Evolutionary conservation across 1,140 invertebrate species (phyloP).

Genomic region (Grapholita molesta): DNA sequence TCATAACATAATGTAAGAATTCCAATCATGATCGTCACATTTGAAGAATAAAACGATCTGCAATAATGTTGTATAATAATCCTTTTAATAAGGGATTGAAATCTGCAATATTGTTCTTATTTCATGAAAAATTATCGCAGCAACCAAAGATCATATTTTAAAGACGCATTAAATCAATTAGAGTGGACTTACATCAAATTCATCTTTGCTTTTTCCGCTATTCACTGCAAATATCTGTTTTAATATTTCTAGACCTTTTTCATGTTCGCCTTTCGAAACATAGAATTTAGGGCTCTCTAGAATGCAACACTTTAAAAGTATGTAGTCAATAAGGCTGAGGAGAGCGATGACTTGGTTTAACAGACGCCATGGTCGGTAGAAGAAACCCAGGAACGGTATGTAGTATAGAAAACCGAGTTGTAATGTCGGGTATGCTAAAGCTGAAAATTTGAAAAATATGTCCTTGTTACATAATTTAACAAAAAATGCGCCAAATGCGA

Average conservation of each 20-base stretch:
- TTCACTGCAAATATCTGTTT: not conserved
- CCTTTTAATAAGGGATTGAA: too few species aligned
- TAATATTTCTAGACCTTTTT: not conserved
- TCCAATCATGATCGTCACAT: too few species aligned
- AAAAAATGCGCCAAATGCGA: too few species aligned
- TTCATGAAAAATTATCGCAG: too few species aligned
- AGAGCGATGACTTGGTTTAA: not conserved
- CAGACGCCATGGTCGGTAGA: slow-evolving; percentile 1
- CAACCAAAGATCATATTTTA: too few species aligned
- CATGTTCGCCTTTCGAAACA: slow-evolving; percentile 4
- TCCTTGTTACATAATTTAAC: too few species aligned
- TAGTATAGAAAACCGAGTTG: not conserved
- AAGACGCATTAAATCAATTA: not conserved
- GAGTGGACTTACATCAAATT: not conserved
- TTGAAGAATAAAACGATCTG: too few species aligned
- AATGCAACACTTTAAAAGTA: not conserved
- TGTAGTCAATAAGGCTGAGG: not conserved
- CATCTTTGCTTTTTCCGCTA: not conserved
- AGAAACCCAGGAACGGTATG: not conserved
- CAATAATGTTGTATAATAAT: too few species aligned
- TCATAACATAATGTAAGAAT: too few species aligned
- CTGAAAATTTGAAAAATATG: not conserved
- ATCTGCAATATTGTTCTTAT: too few species aligned
- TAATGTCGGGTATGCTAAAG: not conserved
- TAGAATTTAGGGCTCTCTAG: slow-evolving; percentile 9